Base-by-base conservation (phyloP, 2,888 invertebrate genomes). In the Azorinus chamasolen region DNA sequence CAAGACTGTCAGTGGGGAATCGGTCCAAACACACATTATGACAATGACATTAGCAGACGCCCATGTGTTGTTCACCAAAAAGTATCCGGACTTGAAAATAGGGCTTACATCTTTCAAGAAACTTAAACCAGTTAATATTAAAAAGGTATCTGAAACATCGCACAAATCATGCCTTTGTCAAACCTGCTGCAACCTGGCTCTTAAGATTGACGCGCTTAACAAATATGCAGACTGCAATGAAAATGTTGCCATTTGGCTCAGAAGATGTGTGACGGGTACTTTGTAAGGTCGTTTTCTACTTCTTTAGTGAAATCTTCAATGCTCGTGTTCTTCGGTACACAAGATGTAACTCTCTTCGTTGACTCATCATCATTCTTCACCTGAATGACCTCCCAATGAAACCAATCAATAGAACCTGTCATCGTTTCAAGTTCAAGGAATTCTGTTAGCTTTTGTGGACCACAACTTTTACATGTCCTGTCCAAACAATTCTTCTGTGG, bases 1-100 rank as follows among this genome's bases (percentile, higher is more conserved):
- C 0, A 0, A 48, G 14, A 55, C 24, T n/a, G 45, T 62, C 8
- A 32, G 37, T 12, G 69, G 69, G 57, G 58, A 50, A 14, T 22
- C 16, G 6, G 14, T 51, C 12, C 62, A 50, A 27, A 74, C 57
- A 37, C 69, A 62, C 48, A 37, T 69, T 14, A 69, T 74, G 63
- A 74, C 69, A 20, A 63, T 74, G 74, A 62, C 74, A 51, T 46
- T 63, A n/a, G 46, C 62, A 43, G 74, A 74, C 14, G 69, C 74
- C 2, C 53, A 45, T 37, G 43, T 63, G 20, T 14, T 10, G 4
- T 73, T 20, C 43, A 59, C 53, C 43, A 14, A 20, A 4, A 20
- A 16, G 18, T 25, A 68, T 48, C 68, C 74, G 32, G 48, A 54
- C 5, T 37, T 18, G n/a, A 74, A 66, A 51, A 55, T 65, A 32